These are phyloP conservation scores for Luscinia megarhynchos DNA, from an alignment of 2,797 vertebrate species.

Conservation along the genomic window DNA sequence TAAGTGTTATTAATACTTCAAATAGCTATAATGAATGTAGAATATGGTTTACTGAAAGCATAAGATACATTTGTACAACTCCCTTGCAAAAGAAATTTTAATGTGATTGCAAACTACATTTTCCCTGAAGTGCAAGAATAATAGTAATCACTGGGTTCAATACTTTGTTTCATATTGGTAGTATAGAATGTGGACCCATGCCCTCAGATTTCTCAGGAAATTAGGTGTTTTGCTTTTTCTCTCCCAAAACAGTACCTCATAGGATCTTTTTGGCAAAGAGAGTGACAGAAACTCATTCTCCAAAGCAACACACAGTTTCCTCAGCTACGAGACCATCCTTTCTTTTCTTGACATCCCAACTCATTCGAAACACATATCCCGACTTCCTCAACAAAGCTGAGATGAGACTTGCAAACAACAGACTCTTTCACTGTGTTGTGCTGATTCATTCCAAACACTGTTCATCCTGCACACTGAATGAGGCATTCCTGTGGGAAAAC, in stretches of 20 bases:
- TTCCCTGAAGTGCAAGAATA: neutral
- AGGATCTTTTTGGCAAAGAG: neutral
- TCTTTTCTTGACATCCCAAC: constrained; percentile 36
- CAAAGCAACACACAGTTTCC: neutral
- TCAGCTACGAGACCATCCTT: constrained; percentile 37
- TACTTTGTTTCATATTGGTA: neutral
- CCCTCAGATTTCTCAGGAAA: neutral
- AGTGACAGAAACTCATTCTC: constrained; percentile 10
- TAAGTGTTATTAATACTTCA: neutral
- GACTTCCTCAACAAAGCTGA: constrained; percentile 40
- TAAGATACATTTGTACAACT: neutral
- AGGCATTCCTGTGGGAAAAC: constrained; percentile 49
- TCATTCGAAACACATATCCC: constrained; percentile 26
- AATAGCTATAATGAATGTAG: neutral
- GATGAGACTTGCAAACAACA: constrained; percentile 51
- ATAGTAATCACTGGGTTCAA: neutral
- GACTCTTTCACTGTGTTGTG: constrained; percentile 35
- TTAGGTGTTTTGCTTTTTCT: neutral
- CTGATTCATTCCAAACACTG: constrained; percentile 52
- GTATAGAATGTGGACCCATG: neutral
- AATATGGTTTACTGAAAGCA: neutral
- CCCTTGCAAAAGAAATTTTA: neutral
- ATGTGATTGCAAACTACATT: neutral
- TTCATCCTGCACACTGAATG: constrained; percentile 38
- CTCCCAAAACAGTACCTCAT: neutral